Base-by-base conservation (phyloP, 2,888 invertebrate species). In the Polyommatus icarus region DNA sequence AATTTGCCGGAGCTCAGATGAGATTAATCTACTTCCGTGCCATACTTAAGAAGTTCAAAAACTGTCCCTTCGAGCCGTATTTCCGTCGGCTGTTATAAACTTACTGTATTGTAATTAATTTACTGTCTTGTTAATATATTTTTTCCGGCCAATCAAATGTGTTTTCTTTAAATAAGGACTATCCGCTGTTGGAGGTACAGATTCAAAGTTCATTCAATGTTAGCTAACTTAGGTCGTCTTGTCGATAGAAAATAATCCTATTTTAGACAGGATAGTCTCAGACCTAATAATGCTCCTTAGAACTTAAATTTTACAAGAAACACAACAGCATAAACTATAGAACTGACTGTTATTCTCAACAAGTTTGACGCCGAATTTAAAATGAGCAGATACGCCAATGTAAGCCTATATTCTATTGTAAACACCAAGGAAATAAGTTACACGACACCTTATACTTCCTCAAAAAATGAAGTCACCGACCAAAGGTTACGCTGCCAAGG, bases 401-500 rank as follows among this genome's bases (percentile, higher is more conserved):
- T 61, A 4, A 61, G 24, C 61, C 61, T 36, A 18, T 36, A 71
- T 71, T n/a, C 36, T 8, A 40, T 20, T 40, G 24, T 40, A 75
- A 75, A 29, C 40, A 75, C 75, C 29, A 75, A 50, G 75, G 50
- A 50, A 75, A 75, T 50, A 67, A 67, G 67, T 67, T 29, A 67
- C 29, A 54, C 29, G 75, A 75, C 24, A 50, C 75, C 75, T 15
- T 29, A 7, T 29, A 50, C 75, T 75, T 75, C 75, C 75, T 75
- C 18, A 75, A 75, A 75, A 73, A 75, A 75, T 75, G 75, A 75
- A 75, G 75, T 75, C 72, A 76, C 73, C 76, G 79, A 79, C 59
- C 78, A 79, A 80, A 82, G 80, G 79, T 79, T 76, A 79, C 76
- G 78, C 79, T 75, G 78, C 59, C 78, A 80, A 81, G 80, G 81